phyloP scores from a whole-genome alignment of 1,140 invertebrate genomes.

The Drosophila cardini region DNA sequence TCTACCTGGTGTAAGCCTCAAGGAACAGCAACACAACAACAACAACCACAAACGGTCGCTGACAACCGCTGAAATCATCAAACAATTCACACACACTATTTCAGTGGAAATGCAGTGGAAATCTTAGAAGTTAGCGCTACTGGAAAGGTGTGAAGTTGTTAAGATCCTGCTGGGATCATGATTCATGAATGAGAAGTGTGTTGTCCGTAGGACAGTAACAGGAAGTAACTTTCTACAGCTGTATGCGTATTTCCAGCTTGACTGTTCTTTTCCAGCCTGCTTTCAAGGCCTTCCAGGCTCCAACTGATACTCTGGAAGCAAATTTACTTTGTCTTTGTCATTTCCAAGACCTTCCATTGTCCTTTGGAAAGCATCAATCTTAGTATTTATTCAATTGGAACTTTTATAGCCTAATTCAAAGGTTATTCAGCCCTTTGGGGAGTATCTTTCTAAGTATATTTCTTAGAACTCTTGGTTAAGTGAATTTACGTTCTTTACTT shows the following conservation, averaged over 20 bases:
- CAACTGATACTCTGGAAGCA: no score
- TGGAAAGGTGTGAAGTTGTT: not conserved
- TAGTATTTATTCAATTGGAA: no score
- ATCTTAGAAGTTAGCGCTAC: not conserved
- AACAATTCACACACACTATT: conserved; percentile 7
- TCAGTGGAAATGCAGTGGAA: conserved; percentile 5
- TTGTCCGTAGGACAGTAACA: not conserved
- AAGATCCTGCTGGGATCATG: not conserved
- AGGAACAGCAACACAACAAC: conserved; percentile 6
- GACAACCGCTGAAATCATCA: conserved; percentile 14
- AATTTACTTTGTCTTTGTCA: no score
- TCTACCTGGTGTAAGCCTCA: conserved; percentile 33
- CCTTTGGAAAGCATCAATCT: no score
- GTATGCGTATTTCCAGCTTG: not conserved
- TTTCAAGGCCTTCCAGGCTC: no score
- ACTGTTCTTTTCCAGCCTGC: no score
- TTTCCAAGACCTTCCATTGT: no score
- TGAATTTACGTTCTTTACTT: no score
- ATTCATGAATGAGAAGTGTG: not conserved
- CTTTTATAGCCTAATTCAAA: no score
- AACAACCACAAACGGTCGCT: not conserved
- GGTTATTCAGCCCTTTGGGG: no score
- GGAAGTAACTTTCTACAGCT: not conserved
- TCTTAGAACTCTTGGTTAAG: no score
- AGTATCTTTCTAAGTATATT: no score